Percentiles rank a stretch among this genome's conserved stretches.
Evolutionary conservation across 1,140 invertebrate species (phyloP).

Genomic region (Stegodyphus mimosarum): DNA sequence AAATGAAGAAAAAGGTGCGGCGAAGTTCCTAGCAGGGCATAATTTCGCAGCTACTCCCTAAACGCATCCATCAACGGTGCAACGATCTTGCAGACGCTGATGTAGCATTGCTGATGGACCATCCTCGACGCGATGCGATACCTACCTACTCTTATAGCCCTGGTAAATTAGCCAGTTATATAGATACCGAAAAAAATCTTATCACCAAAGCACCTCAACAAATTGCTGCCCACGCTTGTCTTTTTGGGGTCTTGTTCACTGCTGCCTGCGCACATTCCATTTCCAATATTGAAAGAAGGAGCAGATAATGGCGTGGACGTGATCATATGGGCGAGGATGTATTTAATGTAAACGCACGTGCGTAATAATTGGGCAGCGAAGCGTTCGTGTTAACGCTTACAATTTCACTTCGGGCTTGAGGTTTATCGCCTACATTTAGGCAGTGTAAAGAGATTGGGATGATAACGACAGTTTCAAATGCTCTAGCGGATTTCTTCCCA

Average conservation of each 20-base stretch:
- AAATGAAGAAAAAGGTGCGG: too few relatives aligned
- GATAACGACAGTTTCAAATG: background rate
- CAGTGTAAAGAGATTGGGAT: background rate
- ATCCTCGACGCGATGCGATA: too few relatives aligned
- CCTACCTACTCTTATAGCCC: too few relatives aligned
- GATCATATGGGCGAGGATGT: background rate
- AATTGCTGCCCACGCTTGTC: constrained; percentile 43
- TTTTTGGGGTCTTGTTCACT: background rate
- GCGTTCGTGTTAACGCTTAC: constrained; percentile 21
- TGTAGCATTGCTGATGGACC: too few relatives aligned
- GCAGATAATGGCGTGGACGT: constrained; percentile 21
- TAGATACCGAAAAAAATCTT: too few relatives aligned
- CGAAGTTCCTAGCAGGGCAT: too few relatives aligned
- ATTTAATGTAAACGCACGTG: too few relatives aligned
- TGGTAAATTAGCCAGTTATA: too few relatives aligned
- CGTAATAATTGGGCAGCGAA: background rate
- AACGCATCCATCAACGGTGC: too few relatives aligned
- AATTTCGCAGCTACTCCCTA: too few relatives aligned
- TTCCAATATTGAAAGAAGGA: background rate
- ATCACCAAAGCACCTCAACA: constrained; percentile 1
- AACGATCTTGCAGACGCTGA: too few relatives aligned
- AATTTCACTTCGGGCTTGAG: constrained; percentile 34
- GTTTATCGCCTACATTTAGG: constrained; percentile 15
- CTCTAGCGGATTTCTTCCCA: too few relatives aligned
- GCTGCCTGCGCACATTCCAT: background rate